Percentiles rank a stretch among this genome's conserved stretches.
phyloP scores from a whole-genome alignment of 2,888 invertebrate species.

The Drosophila borborema region DNA sequence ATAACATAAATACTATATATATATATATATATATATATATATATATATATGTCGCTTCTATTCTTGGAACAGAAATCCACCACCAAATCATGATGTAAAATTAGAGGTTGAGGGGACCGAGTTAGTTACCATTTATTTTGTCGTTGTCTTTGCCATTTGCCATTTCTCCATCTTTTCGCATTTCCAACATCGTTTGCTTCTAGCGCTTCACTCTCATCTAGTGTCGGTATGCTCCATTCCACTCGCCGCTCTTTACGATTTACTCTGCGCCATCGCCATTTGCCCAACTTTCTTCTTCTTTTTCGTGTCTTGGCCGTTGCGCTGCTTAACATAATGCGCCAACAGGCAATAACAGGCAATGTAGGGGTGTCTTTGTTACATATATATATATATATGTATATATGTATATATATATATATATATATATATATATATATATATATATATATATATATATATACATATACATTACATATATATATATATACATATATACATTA shows the following conservation, averaged over 20 bases:
- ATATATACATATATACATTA: too few relatives aligned
- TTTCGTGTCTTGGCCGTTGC: conserved; percentile 34
- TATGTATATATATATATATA: background rate
- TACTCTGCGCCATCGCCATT: conserved; percentile 31
- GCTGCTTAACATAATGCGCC: conserved; percentile 73
- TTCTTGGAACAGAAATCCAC: conserved; percentile 24
- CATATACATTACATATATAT: background rate
- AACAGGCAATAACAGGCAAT: background rate
- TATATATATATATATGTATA: background rate
- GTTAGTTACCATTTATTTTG: conserved; percentile 1
- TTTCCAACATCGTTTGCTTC: conserved; percentile 2
- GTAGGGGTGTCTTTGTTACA: conserved; percentile 46
- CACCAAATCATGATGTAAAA: conserved; percentile 21
- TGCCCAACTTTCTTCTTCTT: conserved; percentile 43
- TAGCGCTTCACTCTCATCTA: background rate
- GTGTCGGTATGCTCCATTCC: background rate
- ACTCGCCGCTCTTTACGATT: conserved; percentile 4
- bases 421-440: background rate
- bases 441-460: background rate
- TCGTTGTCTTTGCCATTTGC: conserved; percentile 2
- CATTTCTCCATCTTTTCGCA: conserved; percentile 3
- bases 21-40: background rate
- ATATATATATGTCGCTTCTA: background rate
- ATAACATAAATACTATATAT: background rate
- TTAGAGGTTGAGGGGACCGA: background rate